Percentiles rank a stretch among this genome's conserved stretches.
phyloP scores from a whole-genome alignment of 2,888 invertebrate species.

The Drepanosiphum platanoidis region DNA sequence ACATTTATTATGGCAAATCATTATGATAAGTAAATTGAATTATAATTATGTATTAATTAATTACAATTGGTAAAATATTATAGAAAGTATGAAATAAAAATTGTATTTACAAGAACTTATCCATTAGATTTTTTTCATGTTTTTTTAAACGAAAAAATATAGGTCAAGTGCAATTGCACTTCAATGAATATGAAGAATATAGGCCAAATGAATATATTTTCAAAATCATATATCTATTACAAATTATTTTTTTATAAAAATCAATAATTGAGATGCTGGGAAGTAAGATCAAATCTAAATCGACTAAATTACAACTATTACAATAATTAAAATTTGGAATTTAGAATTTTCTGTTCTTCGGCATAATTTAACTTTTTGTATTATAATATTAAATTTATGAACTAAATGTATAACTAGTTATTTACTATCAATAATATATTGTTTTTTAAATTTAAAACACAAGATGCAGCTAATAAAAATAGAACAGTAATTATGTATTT shows the following conservation, averaged over 20 bases:
- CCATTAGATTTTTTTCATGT: not conserved
- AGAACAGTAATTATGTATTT: no score
- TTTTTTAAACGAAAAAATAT: conserved; percentile 5
- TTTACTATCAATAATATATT: no score
- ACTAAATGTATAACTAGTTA: no score
- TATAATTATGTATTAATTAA: not conserved
- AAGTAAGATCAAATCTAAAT: not conserved
- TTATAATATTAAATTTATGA: no score
- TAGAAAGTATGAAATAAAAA: not conserved
- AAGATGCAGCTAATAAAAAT: no score
- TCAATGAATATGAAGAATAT: not conserved
- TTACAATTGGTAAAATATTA: conserved; percentile 2
- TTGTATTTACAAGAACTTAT: not conserved
- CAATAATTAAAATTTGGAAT: no score
- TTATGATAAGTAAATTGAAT: not conserved
- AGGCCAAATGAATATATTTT: not conserved
- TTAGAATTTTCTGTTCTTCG: no score
- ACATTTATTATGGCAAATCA: conserved; percentile 16
- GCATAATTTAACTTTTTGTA: no score
- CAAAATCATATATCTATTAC: not conserved
- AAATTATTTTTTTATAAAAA: not conserved
- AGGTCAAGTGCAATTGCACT: conserved; percentile 15
- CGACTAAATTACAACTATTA: no score
- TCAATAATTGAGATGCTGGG: not conserved
- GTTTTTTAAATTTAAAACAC: no score